Percentiles rank a stretch among this genome's conserved stretches.
phyloP scores from a whole-genome alignment of 2,113 vertebrate genomes.

The Beaufortia kweichowensis region DNA sequence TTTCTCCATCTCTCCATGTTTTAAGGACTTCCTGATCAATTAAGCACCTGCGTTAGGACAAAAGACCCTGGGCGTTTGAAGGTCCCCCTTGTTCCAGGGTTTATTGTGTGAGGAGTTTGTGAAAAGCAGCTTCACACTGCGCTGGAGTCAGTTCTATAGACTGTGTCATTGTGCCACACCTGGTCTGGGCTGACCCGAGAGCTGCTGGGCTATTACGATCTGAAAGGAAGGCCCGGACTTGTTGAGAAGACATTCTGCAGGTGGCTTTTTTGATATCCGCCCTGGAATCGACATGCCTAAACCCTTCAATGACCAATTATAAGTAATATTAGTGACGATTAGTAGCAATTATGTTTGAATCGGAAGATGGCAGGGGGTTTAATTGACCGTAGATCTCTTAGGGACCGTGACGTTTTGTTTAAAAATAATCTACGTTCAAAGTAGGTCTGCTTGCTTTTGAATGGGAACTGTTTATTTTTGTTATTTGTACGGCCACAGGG shows the following conservation, averaged over 20 bases:
- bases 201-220: slow-evolving; percentile 56
- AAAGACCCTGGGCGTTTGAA: slow-evolving; percentile 51
- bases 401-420: slow-evolving; percentile 34
- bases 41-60: slow-evolving; percentile 62
- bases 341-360: slow-evolving; percentile 59
- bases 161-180: slow-evolving; percentile 47
- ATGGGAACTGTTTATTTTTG: slow-evolving; percentile 32
- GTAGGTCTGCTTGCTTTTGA: not conserved
- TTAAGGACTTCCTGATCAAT: slow-evolving; percentile 58
- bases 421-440: slow-evolving; percentile 35
- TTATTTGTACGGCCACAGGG: not conserved
- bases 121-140: slow-evolving; percentile 41
- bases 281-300: slow-evolving; percentile 50
- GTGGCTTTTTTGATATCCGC: slow-evolving; percentile 48
- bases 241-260: slow-evolving; percentile 44
- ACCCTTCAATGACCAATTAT: slow-evolving; percentile 56
- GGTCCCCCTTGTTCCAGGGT: slow-evolving; percentile 49
- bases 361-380: slow-evolving; percentile 37
- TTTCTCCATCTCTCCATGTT: slow-evolving; percentile 48
- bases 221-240: slow-evolving; percentile 45
- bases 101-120: slow-evolving; percentile 50
- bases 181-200: slow-evolving; percentile 47
- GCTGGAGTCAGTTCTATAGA: slow-evolving; percentile 43
- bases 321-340: slow-evolving; percentile 58
- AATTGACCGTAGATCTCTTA: slow-evolving; percentile 52